Evolutionary conservation across 2,888 invertebrate species (phyloP), one percentile per base, ranked within the genome.

Genomic region (Willowsia nigromaculata): DNA sequence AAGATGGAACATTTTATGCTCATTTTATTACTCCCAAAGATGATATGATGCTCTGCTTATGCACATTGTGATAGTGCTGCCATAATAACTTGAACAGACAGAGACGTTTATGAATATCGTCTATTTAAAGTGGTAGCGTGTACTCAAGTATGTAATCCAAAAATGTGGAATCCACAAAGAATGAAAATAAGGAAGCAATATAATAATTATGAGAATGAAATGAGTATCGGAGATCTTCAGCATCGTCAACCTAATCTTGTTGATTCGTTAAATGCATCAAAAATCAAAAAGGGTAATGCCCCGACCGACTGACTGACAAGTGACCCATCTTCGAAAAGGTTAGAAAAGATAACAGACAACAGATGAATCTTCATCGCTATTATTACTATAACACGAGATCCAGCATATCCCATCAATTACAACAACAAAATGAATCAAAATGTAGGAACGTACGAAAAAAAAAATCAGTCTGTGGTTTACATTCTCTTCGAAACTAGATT

Each of bases 291-390:
- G 89, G 89, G 80, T 89, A 89, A 89, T 89, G 89, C 89, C 89
- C 89, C 89, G 85, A 89, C 89, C 89, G 89, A 89, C 89, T 85
- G 89, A 89, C 89, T 85, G 85, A 85, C 89, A 85, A 85, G 85
- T 88, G 88, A 88, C 88, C 88, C 88, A 83, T 88, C 88, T 88
- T 88, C 76, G 65, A 74, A 88, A 88, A 88, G 88, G 88, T 88
- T 88, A 88, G 83, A 62, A 33, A 74, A 74, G 85, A 85, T 85
- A 85, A 85, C 53, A 82, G 87, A 87, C 82, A 88, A 88, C 82
- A 88, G 88, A 88, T 88, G 80, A 78, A 78, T 15, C 76, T 25
- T 83, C 88, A 30, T 62, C 76, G 50, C 37, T 43, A 80, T 62
- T 37, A 81, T 37, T 27, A 83, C 18, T 25, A 59, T 59, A 33